Evolutionary conservation across 2,797 vertebrate species (phyloP), one percentile per base, ranked within the genome.

Genomic region (Phaenicophaeus curvirostris): DNA sequence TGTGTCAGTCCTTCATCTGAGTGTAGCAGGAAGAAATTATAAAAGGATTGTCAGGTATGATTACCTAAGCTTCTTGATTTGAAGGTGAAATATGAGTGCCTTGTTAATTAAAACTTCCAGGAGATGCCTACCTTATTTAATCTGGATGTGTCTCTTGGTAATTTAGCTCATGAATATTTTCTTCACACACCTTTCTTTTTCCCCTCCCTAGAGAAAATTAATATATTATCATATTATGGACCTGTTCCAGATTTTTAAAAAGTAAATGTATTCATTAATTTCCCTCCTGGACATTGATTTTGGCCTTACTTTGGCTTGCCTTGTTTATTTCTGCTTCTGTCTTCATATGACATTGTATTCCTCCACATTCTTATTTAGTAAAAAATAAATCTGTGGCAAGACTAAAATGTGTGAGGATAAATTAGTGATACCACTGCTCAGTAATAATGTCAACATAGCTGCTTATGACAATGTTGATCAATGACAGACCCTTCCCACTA

Each of bases 151-250:
- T 54, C 16, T 76, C 55, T 66, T 59, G 17, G 31, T 88, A 62
- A 81, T 25, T 11, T 37, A 96, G 30, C 31, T 86, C 30, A 69
- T 66, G 21, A 91, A 86, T 85, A 84, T 51, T 74, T 94, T 87
- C n/a, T 77, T 76, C 77, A 8, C 8, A 25, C 58, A 13, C 76
- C 33, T 35, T 89, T 77, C 13, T 14, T 39, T 73, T 79, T 67
- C 30, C n/a, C 30, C 41, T 54, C 3, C 19, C n/a, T 51, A 72
- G 73, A 80, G 72, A 72, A 85, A 80, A 82, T 33, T 2, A 71
- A 37, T 48, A 44, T 33, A 46, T 58, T 82, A 5, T 12, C 44
- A 10, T 68, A 16, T 65, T 61, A 81, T 4, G 18, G 30, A 53
- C 5, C 19, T 48, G 13, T 48, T 88, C 42, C 28, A 37, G 35